Evolutionary conservation across 2,113 vertebrate genomes (phyloP), one percentile per base, ranked within the genome.

Genomic region (Ammodytes dubius): DNA sequence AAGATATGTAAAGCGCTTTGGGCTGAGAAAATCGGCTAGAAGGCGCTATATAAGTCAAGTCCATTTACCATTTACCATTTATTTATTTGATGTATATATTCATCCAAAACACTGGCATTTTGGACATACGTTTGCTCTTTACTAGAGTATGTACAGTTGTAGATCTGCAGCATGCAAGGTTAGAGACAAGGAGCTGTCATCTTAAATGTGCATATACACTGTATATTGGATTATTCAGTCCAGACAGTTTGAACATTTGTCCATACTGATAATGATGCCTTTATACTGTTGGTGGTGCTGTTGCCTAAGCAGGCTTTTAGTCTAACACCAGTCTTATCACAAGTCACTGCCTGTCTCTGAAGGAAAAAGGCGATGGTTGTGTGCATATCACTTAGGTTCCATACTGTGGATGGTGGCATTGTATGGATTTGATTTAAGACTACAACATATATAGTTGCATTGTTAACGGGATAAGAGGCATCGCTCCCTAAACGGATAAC

Each of bases 261-360:
- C 10, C n/a, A 43, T 1, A 54, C 11, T 3, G 3, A 11, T 7
- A 6, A 47, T 64, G 47, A 15, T 75, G 74, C 35, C 66, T 17
- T 93, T 83, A 80, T 63, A 79, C 92, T 92, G 86, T 66, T 86
- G 92, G 92, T 86, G 93, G 93, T 94, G 92, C 93, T 95, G 84
- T 93, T 93, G 93, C 68, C 70, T 91, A 90, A 88, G 71, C 67
- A 87, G 59, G 89, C 58, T 61, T 39, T 47, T 54, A 11, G 47
- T 76, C 13, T 46, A 56, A 65, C 35, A 47, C 54, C 8, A 27
- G 7, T 35, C 37, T 13, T 15, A 45, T 63, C 12, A 58, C 46
- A 47, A 66, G 61, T 54, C 86, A 39, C 72, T 68, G 43, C 68
- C 82, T 53, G 6, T 72, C 39, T 65, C 45, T 43, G 8, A 57